Conservation (phyloP, 2,113 vertebrate genomes). For the Empidonax traillii region DNA sequence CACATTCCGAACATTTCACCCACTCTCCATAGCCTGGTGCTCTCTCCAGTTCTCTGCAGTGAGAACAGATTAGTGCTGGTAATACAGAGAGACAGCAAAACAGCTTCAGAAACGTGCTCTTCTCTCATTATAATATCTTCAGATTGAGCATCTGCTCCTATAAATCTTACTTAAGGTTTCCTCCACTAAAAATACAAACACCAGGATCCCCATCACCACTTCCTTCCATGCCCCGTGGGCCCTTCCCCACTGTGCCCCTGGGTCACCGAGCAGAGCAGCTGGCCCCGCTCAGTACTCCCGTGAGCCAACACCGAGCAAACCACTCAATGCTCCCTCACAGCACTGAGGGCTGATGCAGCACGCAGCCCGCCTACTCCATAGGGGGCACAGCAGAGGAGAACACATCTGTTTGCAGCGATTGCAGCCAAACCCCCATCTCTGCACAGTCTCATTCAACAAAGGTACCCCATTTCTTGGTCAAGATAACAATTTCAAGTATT, state of each 20-base stretch:
- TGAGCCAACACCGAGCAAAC: not conserved
- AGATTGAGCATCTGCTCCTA: not conserved
- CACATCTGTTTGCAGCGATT: not conserved
- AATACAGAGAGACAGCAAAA: not conserved
- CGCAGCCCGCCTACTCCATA: not conserved
- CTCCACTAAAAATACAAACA: not conserved
- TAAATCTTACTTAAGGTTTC: not conserved
- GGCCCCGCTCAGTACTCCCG: not conserved
- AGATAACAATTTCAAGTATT: not conserved
- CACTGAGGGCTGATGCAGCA: not conserved
- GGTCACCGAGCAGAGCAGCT: not conserved
- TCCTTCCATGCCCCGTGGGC: not conserved
- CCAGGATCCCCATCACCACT: not conserved
- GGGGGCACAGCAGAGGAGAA: not conserved
- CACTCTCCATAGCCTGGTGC: not conserved
- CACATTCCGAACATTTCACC: not conserved
- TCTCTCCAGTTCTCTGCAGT: not conserved
- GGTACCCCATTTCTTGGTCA: not conserved
- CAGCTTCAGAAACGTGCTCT: not conserved
- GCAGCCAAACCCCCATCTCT: not conserved
- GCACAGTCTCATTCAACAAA: not conserved
- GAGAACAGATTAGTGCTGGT: not conserved
- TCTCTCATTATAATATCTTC: not conserved
- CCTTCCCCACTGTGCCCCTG: not conserved
- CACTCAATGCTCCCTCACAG: not conserved